Evolutionary conservation across 2,888 invertebrate species (phyloP).

Genomic region (Melanophora roralis): DNA sequence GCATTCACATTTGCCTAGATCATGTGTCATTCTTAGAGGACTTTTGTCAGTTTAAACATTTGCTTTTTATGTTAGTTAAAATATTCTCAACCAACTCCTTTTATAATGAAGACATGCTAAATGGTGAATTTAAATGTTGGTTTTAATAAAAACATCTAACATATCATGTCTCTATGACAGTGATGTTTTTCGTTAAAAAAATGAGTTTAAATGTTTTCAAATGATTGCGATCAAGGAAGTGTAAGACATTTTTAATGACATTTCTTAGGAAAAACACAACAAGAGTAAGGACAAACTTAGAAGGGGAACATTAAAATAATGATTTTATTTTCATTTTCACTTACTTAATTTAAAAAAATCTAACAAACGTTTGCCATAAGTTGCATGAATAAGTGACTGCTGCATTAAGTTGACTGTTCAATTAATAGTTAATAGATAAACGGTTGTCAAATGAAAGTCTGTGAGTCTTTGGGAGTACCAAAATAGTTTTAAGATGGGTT

Average conservation of each 20-base stretch:
- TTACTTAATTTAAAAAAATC: background rate
- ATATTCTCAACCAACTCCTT: conserved; percentile 13
- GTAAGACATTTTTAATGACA: conserved; percentile 54
- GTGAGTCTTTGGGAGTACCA: background rate
- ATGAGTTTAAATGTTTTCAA: conserved; percentile 59
- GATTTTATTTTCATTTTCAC: conserved; percentile 21
- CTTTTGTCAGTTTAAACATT: conserved; percentile 50
- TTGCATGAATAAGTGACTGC: conserved; percentile 25
- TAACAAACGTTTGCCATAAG: conserved; percentile 19
- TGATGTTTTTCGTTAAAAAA: conserved; percentile 39
- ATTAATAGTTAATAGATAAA: too few relatives aligned
- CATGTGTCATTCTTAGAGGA: conserved; percentile 62
- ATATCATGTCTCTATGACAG: conserved; percentile 50
- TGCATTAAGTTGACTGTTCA: background rate
- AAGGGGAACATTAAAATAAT: conserved; percentile 6
- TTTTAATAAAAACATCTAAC: conserved; percentile 60
- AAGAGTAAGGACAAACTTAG: background rate
- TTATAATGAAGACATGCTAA: conserved; percentile 38
- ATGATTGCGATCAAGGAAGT: conserved; percentile 62
- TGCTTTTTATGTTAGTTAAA: background rate
- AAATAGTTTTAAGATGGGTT: too few relatives aligned
- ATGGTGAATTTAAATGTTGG: conserved; percentile 58
- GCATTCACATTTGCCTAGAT: conserved; percentile 56
- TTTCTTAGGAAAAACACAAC: conserved; percentile 43
- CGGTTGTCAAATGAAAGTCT: too few relatives aligned